A percentile compares a stretch with the other conserved stretches of the same genome.
These are phyloP conservation scores for Scaptomyza cyrtandrae DNA, from an alignment of 2,888 invertebrate genomes.

Conservation along the genomic window DNA sequence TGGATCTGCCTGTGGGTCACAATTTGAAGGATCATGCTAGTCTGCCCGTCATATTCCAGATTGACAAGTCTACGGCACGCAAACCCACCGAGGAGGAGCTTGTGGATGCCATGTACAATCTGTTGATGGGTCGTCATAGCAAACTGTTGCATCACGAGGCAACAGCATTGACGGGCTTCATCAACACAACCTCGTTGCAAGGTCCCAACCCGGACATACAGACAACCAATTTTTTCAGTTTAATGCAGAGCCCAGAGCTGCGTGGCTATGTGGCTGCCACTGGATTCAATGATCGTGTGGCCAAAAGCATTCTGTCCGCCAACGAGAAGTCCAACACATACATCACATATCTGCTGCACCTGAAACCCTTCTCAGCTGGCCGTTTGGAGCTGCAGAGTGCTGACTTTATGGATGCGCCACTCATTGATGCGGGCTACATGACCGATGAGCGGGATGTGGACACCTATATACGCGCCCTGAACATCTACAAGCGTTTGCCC, in stretches of 20 bases:
- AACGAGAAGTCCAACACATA: conserved; percentile 81
- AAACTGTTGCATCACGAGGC: conserved; percentile 85
- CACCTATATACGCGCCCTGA: conserved; percentile 81
- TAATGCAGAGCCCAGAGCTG: conserved; percentile 83
- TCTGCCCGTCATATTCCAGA: conserved; percentile 84
- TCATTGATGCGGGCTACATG: conserved; percentile 87
- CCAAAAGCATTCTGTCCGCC: conserved; percentile 79
- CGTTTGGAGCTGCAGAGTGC: conserved; percentile 85
- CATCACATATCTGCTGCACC: conserved; percentile 79
- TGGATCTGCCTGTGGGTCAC: conserved; percentile 87
- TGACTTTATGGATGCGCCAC: conserved; percentile 86
- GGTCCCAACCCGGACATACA: conserved; percentile 87
- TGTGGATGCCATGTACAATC: conserved; percentile 84
- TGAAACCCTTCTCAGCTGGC: conserved; percentile 85
- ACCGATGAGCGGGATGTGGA: conserved; percentile 85
- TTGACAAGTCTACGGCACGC: conserved; percentile 84
- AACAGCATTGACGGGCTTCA: conserved; percentile 86
- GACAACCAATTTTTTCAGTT: conserved; percentile 85
- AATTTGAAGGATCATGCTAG: conserved; percentile 93
- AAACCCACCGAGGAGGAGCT: conserved; percentile 83
- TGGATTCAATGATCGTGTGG: conserved; percentile 80
- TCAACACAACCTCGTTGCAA: conserved; percentile 86
- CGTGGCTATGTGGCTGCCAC: conserved; percentile 81
- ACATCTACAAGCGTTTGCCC: conserved; percentile 81
- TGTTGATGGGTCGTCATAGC: conserved; percentile 86